Percentiles rank a stretch among this genome's conserved stretches.
phyloP scores from a whole-genome alignment of 2,113 vertebrate species.

The Neolamprologus fasciatus region DNA sequence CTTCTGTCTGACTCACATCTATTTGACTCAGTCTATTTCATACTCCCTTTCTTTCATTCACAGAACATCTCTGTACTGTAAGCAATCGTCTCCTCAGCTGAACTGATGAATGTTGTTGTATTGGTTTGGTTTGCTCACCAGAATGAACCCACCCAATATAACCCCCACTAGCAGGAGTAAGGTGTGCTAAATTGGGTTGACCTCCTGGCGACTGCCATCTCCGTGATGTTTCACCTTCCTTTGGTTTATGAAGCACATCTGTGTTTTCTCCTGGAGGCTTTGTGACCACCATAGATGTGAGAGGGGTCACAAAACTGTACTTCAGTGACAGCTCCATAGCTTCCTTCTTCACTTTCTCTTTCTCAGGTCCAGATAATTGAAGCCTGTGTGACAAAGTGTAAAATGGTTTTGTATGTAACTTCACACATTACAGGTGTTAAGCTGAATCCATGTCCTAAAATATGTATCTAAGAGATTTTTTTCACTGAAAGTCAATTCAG shows the following conservation, averaged over 20 bases:
- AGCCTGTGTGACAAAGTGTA: background rate
- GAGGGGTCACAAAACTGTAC: background rate
- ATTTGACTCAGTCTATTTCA: background rate
- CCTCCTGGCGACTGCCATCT: background rate
- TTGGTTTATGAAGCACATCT: background rate
- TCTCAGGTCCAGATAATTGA: background rate
- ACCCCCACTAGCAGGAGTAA: background rate
- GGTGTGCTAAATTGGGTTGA: background rate
- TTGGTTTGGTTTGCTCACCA: background rate
- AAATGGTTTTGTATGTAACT: background rate
- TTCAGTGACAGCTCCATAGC: background rate
- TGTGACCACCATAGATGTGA: background rate
- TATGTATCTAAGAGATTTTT: background rate
- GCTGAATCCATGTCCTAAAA: background rate
- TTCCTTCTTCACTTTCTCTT: background rate
- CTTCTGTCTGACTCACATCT: background rate
- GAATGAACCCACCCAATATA: fast-evolving
- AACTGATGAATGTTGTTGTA: background rate
- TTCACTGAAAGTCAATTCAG: background rate
- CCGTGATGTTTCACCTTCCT: background rate
- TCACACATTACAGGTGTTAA: background rate
- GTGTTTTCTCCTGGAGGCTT: background rate
- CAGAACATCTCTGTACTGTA: background rate
- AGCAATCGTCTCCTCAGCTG: background rate
- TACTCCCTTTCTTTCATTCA: background rate